A percentile compares a stretch with the other conserved stretches of the same genome.
These are phyloP conservation scores for Steinernema khuongi DNA, from an alignment of 1,140 invertebrate genomes.

Conservation along the genomic window DNA sequence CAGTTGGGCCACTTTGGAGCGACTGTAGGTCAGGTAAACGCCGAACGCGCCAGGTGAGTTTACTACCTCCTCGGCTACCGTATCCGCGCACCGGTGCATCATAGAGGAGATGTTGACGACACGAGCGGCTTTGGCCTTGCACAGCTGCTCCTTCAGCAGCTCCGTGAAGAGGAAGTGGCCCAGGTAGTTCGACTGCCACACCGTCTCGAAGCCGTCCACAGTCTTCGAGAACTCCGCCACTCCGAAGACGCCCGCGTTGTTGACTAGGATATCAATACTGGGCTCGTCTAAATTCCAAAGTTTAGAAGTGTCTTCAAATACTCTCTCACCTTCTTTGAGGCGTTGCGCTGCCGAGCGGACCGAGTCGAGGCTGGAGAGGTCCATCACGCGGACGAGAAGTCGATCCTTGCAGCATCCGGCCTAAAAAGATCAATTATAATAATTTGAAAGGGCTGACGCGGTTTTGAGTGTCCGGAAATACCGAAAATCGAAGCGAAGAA, in stretches of 20 bases:
- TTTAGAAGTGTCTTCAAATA: neutral
- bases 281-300: neutral
- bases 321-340: neutral
- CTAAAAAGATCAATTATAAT: neutral
- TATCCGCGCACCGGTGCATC: neutral
- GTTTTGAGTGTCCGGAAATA: too few species aligned
- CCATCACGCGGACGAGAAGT: neutral
- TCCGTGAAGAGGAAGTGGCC: constrained; percentile 18
- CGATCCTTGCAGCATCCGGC: neutral
- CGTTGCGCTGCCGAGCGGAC: neutral
- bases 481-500: too few species aligned
- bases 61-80: neutral
- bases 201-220: neutral
- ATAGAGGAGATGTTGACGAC: constrained; percentile 20
- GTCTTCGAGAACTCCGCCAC: neutral
- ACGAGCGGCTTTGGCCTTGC: neutral
- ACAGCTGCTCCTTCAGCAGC: neutral
- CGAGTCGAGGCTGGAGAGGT: neutral
- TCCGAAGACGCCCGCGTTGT: constrained; percentile 11
- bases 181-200: constrained; percentile 22
- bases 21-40: neutral
- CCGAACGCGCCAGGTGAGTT: neutral
- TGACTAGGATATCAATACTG: constrained; percentile 6
- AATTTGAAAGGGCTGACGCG: too few species aligned
- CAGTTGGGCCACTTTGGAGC: neutral